phyloP scores from a whole-genome alignment of 2,797 vertebrate species.

The Sardinella longiceps region DNA sequence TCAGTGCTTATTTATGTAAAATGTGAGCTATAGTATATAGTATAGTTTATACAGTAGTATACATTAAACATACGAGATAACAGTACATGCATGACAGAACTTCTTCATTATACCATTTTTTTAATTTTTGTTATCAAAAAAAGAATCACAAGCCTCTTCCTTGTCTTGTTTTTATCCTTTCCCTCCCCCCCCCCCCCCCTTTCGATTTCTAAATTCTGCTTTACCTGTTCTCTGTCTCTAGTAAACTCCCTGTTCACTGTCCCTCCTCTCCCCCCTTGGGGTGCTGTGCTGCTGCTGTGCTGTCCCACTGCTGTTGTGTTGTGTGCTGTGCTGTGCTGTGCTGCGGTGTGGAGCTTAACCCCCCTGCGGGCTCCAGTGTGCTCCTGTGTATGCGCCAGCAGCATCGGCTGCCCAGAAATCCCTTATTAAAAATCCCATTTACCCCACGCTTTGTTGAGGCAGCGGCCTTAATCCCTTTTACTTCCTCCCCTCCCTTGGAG shows the following conservation, averaged over 20 bases:
- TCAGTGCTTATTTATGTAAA: too few species aligned
- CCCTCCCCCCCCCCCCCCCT: background rate
- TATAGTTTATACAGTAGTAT: too few species aligned
- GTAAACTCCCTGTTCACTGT: background rate
- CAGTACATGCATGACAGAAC: too few species aligned
- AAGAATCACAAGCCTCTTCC: background rate
- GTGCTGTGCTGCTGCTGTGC: background rate
- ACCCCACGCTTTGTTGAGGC: conserved; percentile 7
- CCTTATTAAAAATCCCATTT: conserved; percentile 28
- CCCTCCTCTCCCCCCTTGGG: background rate
- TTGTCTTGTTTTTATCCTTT: background rate
- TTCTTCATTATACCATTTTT: too few species aligned
- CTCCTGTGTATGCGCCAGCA: background rate
- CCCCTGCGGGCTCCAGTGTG: background rate
- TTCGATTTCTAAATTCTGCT: background rate
- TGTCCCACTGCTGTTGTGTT: background rate
- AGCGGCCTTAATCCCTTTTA: background rate
- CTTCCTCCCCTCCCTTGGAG: background rate
- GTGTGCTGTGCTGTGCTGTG: background rate
- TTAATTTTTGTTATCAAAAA: too few species aligned
- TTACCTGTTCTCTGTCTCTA: background rate
- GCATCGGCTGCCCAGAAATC: background rate
- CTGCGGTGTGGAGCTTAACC: background rate
- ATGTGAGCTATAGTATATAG: too few species aligned
- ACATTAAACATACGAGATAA: too few species aligned